These are phyloP conservation scores for Megalurothrips usitatus DNA, from an alignment of 2,888 invertebrate species.

Conservation along the genomic window DNA sequence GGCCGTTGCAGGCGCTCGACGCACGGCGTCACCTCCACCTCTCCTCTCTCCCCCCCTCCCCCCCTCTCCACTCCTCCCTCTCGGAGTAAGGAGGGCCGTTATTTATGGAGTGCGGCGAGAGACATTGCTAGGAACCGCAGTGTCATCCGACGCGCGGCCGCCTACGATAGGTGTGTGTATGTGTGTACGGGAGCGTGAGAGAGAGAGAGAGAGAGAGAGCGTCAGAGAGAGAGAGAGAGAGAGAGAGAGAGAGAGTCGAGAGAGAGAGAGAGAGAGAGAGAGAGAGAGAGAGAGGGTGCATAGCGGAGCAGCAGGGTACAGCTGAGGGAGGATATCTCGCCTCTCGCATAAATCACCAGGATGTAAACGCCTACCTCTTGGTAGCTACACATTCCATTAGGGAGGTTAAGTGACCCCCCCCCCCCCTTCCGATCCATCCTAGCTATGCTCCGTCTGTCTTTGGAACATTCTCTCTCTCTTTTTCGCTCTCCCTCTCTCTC, in stretches of 20 bases:
- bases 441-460: neutral
- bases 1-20: neutral
- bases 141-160: neutral
- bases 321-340: neutral
- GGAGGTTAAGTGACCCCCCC: conserved; percentile 1
- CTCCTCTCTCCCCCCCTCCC: neutral
- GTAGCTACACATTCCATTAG: conserved; percentile 7
- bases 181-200: too few species aligned
- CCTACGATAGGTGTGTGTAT: too few species aligned
- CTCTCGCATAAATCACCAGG: neutral
- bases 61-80: neutral
- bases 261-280: neutral
- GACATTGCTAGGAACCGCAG: conserved; percentile 4
- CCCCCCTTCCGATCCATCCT: neutral
- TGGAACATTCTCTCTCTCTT: neutral
- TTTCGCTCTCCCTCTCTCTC: neutral
- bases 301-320: neutral
- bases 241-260: neutral
- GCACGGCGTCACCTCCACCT: neutral
- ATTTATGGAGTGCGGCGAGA: conserved; percentile 21
- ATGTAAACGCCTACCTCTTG: conserved; percentile 7
- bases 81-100: neutral
- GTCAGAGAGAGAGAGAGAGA: neutral
- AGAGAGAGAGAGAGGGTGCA: neutral
- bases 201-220: too few species aligned